Percentiles rank a stretch among this genome's conserved stretches.
Conservation (phyloP, 2,888 invertebrate genomes). For the Acanthopleura granulata region DNA sequence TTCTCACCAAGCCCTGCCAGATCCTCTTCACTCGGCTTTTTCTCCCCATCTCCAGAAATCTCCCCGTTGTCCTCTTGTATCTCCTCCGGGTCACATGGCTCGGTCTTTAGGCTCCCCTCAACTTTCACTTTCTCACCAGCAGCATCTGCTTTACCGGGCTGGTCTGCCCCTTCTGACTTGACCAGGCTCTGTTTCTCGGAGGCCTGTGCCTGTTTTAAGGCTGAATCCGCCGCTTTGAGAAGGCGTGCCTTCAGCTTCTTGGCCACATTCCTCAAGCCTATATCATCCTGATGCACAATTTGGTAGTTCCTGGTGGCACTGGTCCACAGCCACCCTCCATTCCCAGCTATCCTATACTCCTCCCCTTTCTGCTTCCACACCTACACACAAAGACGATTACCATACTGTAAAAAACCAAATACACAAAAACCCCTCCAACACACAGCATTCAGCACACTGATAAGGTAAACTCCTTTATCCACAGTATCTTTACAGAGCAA, state of each 20-base stretch:
- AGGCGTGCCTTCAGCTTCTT: constrained; percentile 47
- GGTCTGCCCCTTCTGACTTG: background rate
- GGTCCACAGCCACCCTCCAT: constrained; percentile 79
- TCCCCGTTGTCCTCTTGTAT: background rate
- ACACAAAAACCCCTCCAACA: no score
- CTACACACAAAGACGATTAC: constrained; percentile 34
- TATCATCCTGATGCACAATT: constrained; percentile 72
- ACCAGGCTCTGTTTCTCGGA: background rate
- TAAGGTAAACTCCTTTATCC: no score
- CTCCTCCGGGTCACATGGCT: background rate
- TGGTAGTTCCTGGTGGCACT: constrained; percentile 75
- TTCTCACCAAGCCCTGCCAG: background rate
- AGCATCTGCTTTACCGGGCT: constrained; percentile 11
- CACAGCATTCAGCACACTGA: no score
- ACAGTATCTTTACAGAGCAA: no score
- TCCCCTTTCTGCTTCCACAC: constrained; percentile 97
- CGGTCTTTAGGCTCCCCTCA: constrained; percentile 6
- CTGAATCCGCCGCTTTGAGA: constrained; percentile 37
- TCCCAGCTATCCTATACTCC: constrained; percentile 94
- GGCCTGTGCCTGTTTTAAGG: constrained; percentile 9
- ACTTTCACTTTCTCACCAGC: constrained; percentile 2
- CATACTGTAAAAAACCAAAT: no score
- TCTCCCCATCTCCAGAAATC: background rate
- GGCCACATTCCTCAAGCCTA: constrained; percentile 75
- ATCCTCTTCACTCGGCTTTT: background rate